These are phyloP conservation scores for Aphelocoma californica DNA, from an alignment of 2,797 vertebrate genomes.

Conservation along the genomic window DNA sequence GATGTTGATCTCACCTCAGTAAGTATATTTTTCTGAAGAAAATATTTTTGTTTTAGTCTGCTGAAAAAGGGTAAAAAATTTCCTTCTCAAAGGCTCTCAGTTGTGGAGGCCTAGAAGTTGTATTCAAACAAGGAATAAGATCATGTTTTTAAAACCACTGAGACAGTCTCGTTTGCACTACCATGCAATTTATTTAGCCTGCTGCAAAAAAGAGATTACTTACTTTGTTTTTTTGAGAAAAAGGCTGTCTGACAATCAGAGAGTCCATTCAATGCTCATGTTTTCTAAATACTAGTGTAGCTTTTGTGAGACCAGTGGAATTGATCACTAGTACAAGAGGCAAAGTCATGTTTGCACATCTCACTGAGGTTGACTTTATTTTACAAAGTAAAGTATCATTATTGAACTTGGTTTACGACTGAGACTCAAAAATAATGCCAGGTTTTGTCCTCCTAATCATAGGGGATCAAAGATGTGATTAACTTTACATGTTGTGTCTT, in stretches of 20 bases:
- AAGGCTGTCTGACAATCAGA: neutral
- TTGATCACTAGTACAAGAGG: neutral
- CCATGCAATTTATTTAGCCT: neutral
- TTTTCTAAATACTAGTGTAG: neutral
- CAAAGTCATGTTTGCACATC: neutral
- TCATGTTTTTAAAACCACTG: neutral
- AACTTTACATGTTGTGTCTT: neutral
- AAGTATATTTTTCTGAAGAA: neutral
- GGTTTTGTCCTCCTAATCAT: neutral
- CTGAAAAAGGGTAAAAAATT: neutral
- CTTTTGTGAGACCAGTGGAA: neutral
- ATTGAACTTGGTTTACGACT: neutral
- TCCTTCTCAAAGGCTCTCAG: neutral
- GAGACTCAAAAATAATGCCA: neutral
- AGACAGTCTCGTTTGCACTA: neutral
- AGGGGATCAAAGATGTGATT: neutral
- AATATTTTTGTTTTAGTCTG: neutral
- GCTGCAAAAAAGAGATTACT: neutral
- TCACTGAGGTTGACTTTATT: neutral
- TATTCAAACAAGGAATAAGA: neutral
- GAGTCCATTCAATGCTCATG: rapidly evolving
- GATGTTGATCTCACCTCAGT: neutral
- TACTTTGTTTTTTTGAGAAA: neutral
- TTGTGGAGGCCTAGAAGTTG: neutral
- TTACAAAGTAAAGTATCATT: neutral